A percentile compares a stretch with the other conserved stretches of the same genome.
Evolutionary conservation across 1,140 invertebrate genomes (phyloP).

Genomic region (Bicyclus anynana): DNA sequence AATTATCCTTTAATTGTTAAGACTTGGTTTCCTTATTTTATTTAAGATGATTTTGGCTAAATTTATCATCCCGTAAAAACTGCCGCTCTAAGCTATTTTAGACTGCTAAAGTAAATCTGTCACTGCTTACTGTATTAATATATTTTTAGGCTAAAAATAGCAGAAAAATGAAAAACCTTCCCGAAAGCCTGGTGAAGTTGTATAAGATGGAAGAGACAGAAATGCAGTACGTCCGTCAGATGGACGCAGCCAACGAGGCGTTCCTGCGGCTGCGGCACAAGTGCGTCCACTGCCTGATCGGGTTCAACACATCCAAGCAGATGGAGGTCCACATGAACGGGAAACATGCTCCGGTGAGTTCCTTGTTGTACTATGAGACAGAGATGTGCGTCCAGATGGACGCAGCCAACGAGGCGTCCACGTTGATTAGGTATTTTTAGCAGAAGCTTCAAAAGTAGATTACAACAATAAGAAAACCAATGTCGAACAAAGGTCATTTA

Average conservation of each 20-base stretch:
- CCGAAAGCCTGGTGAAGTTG: constrained; percentile 43
- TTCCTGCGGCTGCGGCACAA: constrained; percentile 44
- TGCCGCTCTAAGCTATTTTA: no score
- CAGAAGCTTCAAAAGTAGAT: no score
- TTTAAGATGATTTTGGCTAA: no score
- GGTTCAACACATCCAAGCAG: constrained; percentile 43
- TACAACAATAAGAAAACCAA: no score
- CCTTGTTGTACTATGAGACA: no score
- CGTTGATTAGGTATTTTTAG: no score
- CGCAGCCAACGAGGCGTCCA: constrained; percentile 35
- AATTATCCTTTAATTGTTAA: no score
- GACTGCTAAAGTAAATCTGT: no score
- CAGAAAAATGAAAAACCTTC: constrained; percentile 44
- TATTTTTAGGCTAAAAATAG: not conserved
- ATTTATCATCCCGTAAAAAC: no score
- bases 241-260: constrained; percentile 34
- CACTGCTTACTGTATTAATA: not conserved
- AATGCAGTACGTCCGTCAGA: constrained; percentile 42
- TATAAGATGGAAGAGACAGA: constrained; percentile 50
- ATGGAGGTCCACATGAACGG: constrained; percentile 43
- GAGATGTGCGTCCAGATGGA: constrained; percentile 47
- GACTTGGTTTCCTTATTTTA: no score
- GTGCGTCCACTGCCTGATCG: constrained; percentile 42
- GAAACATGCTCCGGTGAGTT: constrained; percentile 50
- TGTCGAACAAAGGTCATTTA: no score